Percentiles rank a stretch among this genome's conserved stretches.
These are phyloP conservation scores for Burhinus bistriatus DNA, from an alignment of 2,113 vertebrate genomes.

Conservation along the genomic window DNA sequence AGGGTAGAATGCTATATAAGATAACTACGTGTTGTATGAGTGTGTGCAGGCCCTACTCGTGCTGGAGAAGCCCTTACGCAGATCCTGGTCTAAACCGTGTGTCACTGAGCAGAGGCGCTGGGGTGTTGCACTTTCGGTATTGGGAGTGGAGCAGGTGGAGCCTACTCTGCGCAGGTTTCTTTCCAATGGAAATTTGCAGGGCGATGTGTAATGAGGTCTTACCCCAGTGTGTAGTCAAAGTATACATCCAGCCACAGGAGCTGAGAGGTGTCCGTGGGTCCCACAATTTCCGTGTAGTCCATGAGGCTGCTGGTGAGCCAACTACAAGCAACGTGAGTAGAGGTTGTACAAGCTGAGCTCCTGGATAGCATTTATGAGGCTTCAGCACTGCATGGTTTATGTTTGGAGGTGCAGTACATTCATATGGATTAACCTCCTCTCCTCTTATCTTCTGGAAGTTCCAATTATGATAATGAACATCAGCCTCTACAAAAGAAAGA, in stretches of 20 bases:
- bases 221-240: not conserved
- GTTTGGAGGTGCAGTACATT: not conserved
- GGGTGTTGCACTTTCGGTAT: not conserved
- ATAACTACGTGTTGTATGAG: not conserved
- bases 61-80: not conserved
- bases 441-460: not conserved
- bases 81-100: accelerated
- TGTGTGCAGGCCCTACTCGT: not conserved
- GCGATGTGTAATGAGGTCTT: accelerated
- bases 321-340: accelerated
- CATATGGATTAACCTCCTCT: not conserved
- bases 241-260: not conserved
- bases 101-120: not conserved
- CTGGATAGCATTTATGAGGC: not conserved
- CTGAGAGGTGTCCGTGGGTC: not conserved
- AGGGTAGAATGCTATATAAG: not conserved
- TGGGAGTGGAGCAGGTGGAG: not conserved
- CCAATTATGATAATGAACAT: not conserved
- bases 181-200: not conserved
- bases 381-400: not conserved
- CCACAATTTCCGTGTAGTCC: not conserved
- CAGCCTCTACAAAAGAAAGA: not conserved
- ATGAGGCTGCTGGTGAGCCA: not conserved
- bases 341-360: not conserved
- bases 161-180: not conserved